Evolutionary conservation across 2,888 invertebrate genomes (phyloP).

Genomic region (Steinernema hermaphroditum): DNA sequence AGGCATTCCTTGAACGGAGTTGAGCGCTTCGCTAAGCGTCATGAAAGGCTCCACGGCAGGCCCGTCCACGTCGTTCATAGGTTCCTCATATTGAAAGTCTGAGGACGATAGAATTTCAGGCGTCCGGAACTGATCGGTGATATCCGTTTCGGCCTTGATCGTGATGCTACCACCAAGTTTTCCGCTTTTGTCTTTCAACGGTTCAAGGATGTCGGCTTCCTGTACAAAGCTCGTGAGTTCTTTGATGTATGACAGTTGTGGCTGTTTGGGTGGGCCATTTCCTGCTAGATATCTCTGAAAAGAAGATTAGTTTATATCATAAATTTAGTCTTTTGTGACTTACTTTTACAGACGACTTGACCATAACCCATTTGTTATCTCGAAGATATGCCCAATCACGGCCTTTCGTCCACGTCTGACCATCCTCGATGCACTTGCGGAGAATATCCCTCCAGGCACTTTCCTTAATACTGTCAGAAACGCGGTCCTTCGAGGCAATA

Average conservation of each 20-base stretch:
- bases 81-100: neutral
- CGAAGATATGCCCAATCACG: neutral
- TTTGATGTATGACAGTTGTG: neutral
- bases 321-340: neutral
- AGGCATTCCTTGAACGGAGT: neutral
- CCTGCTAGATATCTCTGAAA: conserved; percentile 12
- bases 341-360: neutral
- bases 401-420: neutral
- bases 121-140: conserved; percentile 2
- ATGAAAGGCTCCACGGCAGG: neutral
- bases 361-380: conserved; percentile 14
- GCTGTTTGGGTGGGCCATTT: neutral
- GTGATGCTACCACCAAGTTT: neutral
- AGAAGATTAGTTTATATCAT: neutral
- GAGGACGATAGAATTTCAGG: neutral
- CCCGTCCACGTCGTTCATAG: neutral
- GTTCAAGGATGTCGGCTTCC: neutral
- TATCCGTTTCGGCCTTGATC: neutral
- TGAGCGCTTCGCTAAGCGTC: conserved; percentile 5
- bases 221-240: neutral
- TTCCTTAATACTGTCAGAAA: conserved; percentile 4
- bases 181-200: conserved; percentile 15
- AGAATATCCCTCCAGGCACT: neutral
- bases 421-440: neutral
- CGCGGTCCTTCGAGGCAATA: neutral